These are phyloP conservation scores for Mus caroli DNA, from an alignment of 2,797 vertebrate genomes.

Conservation along the genomic window DNA sequence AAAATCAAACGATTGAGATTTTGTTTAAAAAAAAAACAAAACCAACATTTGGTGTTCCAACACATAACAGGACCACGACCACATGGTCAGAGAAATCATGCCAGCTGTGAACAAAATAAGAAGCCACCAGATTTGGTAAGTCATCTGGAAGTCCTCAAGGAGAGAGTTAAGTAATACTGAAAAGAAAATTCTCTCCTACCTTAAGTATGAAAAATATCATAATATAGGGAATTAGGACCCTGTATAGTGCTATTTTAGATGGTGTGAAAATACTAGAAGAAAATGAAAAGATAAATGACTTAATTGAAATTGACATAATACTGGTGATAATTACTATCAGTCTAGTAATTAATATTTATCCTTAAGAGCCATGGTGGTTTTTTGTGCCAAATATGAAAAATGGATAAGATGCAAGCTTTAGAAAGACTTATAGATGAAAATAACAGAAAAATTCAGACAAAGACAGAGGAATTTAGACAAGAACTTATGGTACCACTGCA, in stretches of 20 bases:
- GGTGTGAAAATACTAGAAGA: not conserved
- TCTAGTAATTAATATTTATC: not conserved
- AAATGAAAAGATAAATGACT: not conserved
- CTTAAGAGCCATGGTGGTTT: not conserved
- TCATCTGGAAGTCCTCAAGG: not conserved
- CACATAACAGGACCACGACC: too few relatives aligned
- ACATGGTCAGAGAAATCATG: too few relatives aligned
- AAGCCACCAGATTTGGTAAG: not conserved
- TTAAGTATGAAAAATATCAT: too few relatives aligned
- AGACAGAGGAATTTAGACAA: not conserved
- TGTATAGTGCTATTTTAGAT: too few relatives aligned
- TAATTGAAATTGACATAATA: not conserved
- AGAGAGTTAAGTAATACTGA: not conserved
- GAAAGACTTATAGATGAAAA: not conserved
- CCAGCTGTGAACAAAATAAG: too few relatives aligned
- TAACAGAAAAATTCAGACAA: not conserved
- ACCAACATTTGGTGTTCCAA: too few relatives aligned
- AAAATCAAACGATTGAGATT: too few relatives aligned
- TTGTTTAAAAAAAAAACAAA: too few relatives aligned
- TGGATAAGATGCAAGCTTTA: not conserved
- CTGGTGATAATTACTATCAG: too few relatives aligned
- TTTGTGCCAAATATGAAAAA: not conserved
- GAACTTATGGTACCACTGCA: not conserved
- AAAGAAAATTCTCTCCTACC: not conserved
- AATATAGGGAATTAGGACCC: not conserved